These are phyloP conservation scores for Congeria kusceri DNA, from an alignment of 2,888 invertebrate species.

Conservation along the genomic window DNA sequence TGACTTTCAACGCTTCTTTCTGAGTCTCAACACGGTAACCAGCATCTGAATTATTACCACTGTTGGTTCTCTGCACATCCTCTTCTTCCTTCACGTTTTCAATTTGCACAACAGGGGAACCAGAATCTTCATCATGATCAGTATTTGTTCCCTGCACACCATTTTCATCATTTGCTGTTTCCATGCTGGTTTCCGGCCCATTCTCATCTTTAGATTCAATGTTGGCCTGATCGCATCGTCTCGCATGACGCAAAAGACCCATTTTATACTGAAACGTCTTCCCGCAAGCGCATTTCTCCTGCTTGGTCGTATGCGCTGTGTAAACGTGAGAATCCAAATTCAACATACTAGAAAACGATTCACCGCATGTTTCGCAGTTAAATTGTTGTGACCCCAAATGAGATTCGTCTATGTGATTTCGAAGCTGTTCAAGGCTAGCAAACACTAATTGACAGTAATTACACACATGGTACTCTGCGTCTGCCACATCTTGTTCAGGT, in stretches of 20 bases:
- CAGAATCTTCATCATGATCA: no score
- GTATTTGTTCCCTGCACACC: neutral
- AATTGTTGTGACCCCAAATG: conserved; percentile 14
- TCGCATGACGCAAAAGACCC: conserved; percentile 36
- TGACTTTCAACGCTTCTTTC: no score
- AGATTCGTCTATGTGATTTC: conserved; percentile 18
- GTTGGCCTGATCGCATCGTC: conserved; percentile 17
- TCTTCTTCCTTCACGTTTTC: no score
- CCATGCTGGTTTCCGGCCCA: neutral
- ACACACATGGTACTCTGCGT: conserved; percentile 24
- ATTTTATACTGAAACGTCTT: conserved; percentile 44
- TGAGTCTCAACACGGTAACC: no score
- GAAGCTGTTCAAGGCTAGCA: conserved; percentile 3
- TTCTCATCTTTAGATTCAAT: neutral
- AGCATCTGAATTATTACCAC: no score
- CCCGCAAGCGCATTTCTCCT: conserved; percentile 42
- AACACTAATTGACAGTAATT: conserved; percentile 35
- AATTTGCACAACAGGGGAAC: no score
- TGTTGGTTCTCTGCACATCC: no score
- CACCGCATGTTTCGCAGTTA: conserved; percentile 23
- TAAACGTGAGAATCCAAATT: conserved; percentile 14
- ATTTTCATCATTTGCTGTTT: neutral
- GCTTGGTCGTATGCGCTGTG: conserved; percentile 16
- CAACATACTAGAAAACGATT: conserved; percentile 8
- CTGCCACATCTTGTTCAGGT: neutral